These are phyloP conservation scores for Setipinna tenuifilis DNA, from an alignment of 2,797 vertebrate species.

Conservation along the genomic window DNA sequence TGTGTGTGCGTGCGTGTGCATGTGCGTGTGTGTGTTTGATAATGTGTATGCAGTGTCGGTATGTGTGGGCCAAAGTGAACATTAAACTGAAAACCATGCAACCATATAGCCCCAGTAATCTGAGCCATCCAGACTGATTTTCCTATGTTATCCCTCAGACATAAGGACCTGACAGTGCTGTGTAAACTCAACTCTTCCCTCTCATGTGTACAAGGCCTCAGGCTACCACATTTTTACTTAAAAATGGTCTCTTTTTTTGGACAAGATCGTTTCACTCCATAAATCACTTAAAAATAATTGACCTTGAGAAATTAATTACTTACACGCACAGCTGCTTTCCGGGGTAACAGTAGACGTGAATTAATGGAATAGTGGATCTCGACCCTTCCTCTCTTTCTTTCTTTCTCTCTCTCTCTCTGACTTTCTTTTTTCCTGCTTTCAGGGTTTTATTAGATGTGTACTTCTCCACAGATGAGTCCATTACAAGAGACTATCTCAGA, in stretches of 20 bases:
- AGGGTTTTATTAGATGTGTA: neutral
- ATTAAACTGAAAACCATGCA: neutral
- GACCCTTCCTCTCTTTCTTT: constrained; percentile 31
- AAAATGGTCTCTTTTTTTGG: neutral
- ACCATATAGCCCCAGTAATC: neutral
- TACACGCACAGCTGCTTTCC: constrained; percentile 29
- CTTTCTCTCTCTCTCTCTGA: constrained; percentile 41
- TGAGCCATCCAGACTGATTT: neutral
- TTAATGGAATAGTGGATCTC: constrained; percentile 26
- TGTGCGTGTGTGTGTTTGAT: no score
- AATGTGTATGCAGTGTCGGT: no score
- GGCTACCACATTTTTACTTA: neutral
- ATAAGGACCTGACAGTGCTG: neutral
- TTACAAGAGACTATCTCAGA: neutral
- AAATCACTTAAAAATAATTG: constrained; percentile 39
- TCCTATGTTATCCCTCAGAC: neutral
- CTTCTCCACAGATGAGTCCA: neutral
- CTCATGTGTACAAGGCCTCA: neutral
- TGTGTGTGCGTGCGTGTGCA: neutral
- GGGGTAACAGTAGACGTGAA: constrained; percentile 24
- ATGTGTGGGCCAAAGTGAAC: neutral
- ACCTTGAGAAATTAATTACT: constrained; percentile 51
- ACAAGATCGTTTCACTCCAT: neutral
- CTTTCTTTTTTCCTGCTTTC: constrained; percentile 35
- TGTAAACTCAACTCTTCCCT: neutral